These are phyloP conservation scores for Sebastes nivosus DNA, from an alignment of 2,797 vertebrate genomes.

Conservation along the genomic window DNA sequence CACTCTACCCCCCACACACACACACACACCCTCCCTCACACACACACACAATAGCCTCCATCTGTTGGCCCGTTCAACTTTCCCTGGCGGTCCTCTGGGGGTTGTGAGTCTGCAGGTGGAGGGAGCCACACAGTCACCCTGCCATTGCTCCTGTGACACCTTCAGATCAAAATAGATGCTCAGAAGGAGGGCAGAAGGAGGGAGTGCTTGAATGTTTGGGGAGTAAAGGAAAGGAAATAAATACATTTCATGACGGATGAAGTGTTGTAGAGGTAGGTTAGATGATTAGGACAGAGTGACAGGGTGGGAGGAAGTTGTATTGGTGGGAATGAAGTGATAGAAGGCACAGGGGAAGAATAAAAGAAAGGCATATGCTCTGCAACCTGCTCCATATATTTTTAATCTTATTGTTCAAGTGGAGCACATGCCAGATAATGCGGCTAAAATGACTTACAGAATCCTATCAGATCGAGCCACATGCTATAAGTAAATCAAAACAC, in stretches of 20 bases:
- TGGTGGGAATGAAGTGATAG: conserved; percentile 27
- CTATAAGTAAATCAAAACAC: conserved; percentile 61
- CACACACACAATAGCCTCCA: conserved; percentile 73
- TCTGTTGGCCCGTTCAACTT: conserved; percentile 79
- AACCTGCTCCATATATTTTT: conserved; percentile 41
- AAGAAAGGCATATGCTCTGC: conserved; percentile 2
- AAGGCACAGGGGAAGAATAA: conserved; percentile 24
- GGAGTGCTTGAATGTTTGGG: conserved; percentile 18
- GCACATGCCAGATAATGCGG: conserved; percentile 22
- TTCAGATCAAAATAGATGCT: conserved; percentile 46
- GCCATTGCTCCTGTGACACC: conserved; percentile 59
- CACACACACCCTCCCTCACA: conserved; percentile 37
- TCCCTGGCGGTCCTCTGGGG: conserved; percentile 66
- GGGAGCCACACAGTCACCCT: conserved; percentile 52
- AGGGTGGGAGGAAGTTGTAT: conserved; percentile 1
- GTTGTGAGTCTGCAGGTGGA: conserved; percentile 62
- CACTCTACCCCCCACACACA: conserved; percentile 22
- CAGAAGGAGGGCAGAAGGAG: conserved; percentile 10
- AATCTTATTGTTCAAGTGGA: conserved; percentile 38
- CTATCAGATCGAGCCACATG: conserved; percentile 37
- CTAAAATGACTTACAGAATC: conserved; percentile 29
- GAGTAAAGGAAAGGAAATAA: conserved; percentile 23
- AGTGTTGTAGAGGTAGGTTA: conserved; percentile 16
- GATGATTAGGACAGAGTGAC: conserved; percentile 38
- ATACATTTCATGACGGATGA: conserved; percentile 14